A percentile compares a stretch with the other conserved stretches of the same genome.
Conservation (phyloP, 2,113 vertebrate genomes). For the Ochotona curzoniae region DNA sequence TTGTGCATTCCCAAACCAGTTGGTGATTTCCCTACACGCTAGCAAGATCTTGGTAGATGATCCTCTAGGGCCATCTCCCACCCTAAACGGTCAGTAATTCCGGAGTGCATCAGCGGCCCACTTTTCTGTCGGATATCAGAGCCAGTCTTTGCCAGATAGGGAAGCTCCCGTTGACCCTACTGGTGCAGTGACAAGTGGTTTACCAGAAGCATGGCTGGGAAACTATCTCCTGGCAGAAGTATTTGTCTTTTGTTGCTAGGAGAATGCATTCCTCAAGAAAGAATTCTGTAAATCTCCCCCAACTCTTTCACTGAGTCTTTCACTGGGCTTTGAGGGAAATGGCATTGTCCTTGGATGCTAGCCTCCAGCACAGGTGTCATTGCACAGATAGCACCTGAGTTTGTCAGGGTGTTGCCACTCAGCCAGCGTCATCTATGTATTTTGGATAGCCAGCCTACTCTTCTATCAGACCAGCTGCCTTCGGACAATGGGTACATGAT, state of each 20-base stretch:
- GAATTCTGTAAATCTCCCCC: not conserved
- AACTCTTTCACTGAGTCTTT: not conserved
- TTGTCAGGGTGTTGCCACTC: not conserved
- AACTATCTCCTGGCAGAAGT: no score
- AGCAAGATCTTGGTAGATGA: not conserved
- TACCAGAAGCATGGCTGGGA: no score
- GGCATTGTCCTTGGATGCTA: not conserved
- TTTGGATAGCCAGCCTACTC: not conserved
- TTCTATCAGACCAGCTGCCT: not conserved
- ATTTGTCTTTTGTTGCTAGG: not conserved
- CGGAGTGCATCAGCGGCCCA: no score
- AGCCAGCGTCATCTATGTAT: not conserved
- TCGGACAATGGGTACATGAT: no score
- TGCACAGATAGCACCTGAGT: not conserved
- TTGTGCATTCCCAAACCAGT: not conserved
- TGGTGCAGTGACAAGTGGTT: not conserved
- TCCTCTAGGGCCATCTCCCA: not conserved
- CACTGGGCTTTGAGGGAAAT: slow-evolving; percentile 10
- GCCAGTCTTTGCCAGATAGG: not conserved
- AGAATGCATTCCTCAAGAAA: not conserved
- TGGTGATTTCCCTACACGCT: not conserved
- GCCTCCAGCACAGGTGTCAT: not conserved
- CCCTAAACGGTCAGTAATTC: not conserved
- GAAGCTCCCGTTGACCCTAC: not conserved
- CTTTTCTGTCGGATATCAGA: not conserved